Conservation (phyloP, 2,113 vertebrate species). For the Ptychochromis oligacanthus region DNA sequence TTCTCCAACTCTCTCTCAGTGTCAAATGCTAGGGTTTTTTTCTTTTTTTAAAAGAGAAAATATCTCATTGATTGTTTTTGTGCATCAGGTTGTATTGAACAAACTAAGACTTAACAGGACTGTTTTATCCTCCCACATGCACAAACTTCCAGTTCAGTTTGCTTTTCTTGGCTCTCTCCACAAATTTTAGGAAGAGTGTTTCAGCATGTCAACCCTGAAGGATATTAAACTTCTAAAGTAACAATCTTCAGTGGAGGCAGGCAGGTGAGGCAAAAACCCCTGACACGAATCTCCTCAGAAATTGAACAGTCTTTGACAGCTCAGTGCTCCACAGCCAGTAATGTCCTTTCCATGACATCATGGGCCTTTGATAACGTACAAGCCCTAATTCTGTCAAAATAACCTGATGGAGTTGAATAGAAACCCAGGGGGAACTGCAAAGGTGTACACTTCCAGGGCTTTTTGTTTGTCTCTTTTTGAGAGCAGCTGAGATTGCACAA, state of each 20-base stretch:
- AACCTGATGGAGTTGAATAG: constrained; percentile 26
- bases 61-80: constrained; percentile 27
- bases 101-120: constrained; percentile 46
- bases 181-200: constrained; percentile 55
- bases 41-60: constrained; percentile 26
- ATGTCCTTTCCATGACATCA: constrained; percentile 65
- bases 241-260: constrained; percentile 25
- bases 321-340: not conserved
- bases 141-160: constrained; percentile 30
- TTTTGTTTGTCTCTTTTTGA: constrained; percentile 46
- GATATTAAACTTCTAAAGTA: constrained; percentile 54
- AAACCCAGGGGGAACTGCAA: constrained; percentile 34
- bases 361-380: constrained; percentile 20
- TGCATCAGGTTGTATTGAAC: constrained; percentile 24
- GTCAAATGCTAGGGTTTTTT: constrained; percentile 19
- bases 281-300: not conserved
- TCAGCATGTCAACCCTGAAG: constrained; percentile 37
- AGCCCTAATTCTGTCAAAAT: constrained; percentile 42
- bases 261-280: constrained; percentile 30
- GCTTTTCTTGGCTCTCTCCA: constrained; percentile 63
- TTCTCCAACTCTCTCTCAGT: constrained; percentile 54
- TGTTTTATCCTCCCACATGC: constrained; percentile 46
- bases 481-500: not conserved
- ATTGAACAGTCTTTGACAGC: constrained; percentile 14
- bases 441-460: constrained; percentile 22